These are phyloP conservation scores for Oxycera nigricornis DNA, from an alignment of 2,888 invertebrate genomes.

Conservation along the genomic window DNA sequence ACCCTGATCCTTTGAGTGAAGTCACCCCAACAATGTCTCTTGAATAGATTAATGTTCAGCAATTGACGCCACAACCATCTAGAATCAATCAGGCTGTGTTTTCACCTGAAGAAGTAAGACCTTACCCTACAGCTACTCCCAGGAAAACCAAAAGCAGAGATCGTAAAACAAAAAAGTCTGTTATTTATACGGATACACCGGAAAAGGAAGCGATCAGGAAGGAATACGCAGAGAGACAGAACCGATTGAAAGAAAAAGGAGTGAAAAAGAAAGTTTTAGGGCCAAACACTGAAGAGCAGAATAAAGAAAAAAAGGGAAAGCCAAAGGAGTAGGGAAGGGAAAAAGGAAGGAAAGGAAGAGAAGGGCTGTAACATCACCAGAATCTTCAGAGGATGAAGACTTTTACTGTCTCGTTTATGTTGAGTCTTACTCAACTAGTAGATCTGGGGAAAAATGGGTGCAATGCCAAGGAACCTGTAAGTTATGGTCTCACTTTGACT, in stretches of 20 bases:
- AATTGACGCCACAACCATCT: background rate
- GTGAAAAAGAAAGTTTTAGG: slow-evolving; percentile 11
- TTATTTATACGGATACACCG: background rate
- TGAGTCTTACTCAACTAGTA: background rate
- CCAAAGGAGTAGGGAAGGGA: no score
- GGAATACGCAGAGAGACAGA: background rate
- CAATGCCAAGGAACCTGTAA: background rate
- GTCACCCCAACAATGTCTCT: no score
- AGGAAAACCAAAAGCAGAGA: background rate
- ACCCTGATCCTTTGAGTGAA: no score
- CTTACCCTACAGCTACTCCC: background rate
- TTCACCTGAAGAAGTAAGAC: background rate
- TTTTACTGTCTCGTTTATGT: background rate
- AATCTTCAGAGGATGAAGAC: background rate
- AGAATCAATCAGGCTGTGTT: background rate
- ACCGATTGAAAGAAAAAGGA: background rate
- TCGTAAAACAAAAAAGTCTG: background rate
- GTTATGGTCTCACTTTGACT: background rate
- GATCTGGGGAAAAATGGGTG: background rate
- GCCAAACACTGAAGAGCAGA: no score
- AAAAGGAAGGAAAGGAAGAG: background rate
- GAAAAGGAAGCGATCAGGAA: background rate
- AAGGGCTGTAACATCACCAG: background rate
- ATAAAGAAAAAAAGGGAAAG: background rate
- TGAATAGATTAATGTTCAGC: background rate